Conservation (phyloP, 2,797 vertebrate species). For the Characodon lateralis region DNA sequence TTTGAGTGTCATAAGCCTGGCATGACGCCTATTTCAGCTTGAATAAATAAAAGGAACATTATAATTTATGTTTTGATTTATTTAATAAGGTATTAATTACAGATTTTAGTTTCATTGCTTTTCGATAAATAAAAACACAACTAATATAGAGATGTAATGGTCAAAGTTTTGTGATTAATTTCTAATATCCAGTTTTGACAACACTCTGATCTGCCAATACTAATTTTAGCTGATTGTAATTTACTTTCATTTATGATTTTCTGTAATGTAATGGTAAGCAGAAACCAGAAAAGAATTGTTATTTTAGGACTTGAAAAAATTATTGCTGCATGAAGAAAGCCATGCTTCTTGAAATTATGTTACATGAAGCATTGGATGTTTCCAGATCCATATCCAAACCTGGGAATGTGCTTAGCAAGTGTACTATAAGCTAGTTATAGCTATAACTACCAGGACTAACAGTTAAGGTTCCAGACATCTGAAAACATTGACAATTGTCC, state of each 20-base stretch:
- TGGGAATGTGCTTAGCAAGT: not conserved
- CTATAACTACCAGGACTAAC: not conserved
- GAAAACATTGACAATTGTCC: not conserved
- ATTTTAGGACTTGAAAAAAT: not conserved
- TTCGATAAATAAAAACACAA: not conserved
- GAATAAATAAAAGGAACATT: constrained; percentile 2
- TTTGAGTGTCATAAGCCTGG: constrained; percentile 2
- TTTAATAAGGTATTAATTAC: not conserved
- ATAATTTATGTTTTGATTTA: not conserved
- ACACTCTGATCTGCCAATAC: not conserved
- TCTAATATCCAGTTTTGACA: not conserved
- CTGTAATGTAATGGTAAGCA: not conserved
- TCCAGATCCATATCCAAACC: not conserved
- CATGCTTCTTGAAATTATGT: not conserved
- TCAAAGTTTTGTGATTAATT: not conserved
- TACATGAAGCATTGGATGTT: not conserved
- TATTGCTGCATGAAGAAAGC: not conserved
- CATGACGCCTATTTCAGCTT: not conserved
- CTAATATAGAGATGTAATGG: not conserved
- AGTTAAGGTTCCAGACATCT: not conserved
- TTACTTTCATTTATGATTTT: not conserved
- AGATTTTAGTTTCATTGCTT: not conserved
- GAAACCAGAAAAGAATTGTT: not conserved
- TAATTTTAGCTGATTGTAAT: not conserved
- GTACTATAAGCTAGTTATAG: not conserved